These are phyloP conservation scores for Unio pictorum DNA, from an alignment of 2,888 invertebrate genomes.

Conservation along the genomic window DNA sequence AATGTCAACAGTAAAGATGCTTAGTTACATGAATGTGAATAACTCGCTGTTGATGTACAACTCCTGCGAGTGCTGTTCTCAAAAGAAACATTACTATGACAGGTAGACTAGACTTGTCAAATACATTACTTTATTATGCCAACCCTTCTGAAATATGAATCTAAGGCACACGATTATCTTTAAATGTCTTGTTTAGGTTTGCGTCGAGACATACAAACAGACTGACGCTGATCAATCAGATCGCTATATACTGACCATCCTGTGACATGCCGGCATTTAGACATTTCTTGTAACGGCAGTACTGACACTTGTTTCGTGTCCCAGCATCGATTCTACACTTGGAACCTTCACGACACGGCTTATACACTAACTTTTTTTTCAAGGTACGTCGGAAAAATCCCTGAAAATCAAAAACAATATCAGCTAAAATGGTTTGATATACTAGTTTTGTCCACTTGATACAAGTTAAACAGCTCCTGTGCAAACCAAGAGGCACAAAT, in stretches of 20 bases:
- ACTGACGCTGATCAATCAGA: not conserved
- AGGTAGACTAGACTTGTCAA: no score
- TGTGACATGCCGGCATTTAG: conserved; percentile 70
- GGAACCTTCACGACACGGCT: conserved; percentile 63
- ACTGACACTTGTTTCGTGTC: conserved; percentile 69
- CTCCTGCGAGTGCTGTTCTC: no score
- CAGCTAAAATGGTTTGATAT: no score
- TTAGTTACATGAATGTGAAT: not conserved
- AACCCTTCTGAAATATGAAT: no score
- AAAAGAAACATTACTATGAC: no score
- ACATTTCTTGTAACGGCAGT: conserved; percentile 70
- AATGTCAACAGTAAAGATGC: not conserved
- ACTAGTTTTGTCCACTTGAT: no score
- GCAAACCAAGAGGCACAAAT: no score
- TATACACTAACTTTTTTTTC: conserved; percentile 68
- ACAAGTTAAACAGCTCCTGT: no score
- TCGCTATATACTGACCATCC: conserved; percentile 50
- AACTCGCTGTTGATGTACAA: no score
- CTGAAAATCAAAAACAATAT: conserved; percentile 33
- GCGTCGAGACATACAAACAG: not conserved
- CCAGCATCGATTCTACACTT: conserved; percentile 67
- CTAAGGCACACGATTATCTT: no score
- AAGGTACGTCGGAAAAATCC: conserved; percentile 70
- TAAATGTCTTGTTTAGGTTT: not conserved
- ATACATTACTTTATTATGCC: no score